phyloP scores from a whole-genome alignment of 2,888 invertebrate species.

The Drosophila greeni region DNA sequence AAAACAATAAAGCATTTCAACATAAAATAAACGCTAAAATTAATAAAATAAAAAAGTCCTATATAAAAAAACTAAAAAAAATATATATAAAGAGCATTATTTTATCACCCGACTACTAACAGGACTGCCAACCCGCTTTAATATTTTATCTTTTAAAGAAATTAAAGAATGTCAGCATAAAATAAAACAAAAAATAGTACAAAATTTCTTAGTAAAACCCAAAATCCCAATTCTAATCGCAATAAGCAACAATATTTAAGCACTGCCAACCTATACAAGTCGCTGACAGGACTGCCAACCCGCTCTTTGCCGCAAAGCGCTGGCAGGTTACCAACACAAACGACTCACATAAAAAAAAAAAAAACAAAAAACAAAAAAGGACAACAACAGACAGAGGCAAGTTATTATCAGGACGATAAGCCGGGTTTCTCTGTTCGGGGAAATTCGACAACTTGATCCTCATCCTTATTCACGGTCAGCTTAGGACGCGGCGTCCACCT shows the following conservation, averaged over 20 bases:
- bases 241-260: not conserved
- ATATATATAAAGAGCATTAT: not conserved
- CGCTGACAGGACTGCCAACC: conserved; percentile 9
- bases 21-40: no score
- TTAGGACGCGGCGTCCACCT: conserved; percentile 17
- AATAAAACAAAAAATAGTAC: not conserved
- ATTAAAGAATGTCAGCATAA: not conserved
- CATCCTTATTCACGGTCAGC: conserved; percentile 32
- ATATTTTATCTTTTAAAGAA: not conserved
- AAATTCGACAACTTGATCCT: conserved; percentile 33
- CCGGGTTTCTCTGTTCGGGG: not conserved
- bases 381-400: conserved; percentile 1
- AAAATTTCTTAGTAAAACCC: not conserved
- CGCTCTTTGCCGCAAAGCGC: conserved; percentile 5
- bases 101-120: no score
- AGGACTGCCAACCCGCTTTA: conserved; percentile 1
- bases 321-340: conserved; percentile 15
- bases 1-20: no score
- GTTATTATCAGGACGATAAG: conserved; percentile 9
- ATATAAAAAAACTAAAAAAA: no score
- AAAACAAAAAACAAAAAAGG: not conserved
- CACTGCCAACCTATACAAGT: conserved; percentile 8
- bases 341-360: not conserved
- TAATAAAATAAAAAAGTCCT: no score
- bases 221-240: no score